phyloP scores from a whole-genome alignment of 2,797 vertebrate species.

The Heteromormyrus szaboi region DNA sequence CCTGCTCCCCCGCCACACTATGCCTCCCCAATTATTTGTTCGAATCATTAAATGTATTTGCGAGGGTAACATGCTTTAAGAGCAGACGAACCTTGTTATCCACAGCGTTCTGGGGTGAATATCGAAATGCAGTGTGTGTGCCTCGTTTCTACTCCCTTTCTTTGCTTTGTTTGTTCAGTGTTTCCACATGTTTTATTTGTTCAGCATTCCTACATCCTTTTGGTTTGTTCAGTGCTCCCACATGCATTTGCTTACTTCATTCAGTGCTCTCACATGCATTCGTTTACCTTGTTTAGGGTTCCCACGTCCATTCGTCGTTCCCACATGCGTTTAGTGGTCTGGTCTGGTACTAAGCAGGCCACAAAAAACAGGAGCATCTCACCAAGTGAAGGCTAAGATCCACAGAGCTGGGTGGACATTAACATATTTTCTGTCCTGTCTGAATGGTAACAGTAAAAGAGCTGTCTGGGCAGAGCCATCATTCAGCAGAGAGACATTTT shows the following conservation, averaged over 20 bases:
- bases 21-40: background rate
- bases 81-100: background rate
- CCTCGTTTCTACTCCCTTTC: background rate
- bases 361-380: background rate
- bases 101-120: background rate
- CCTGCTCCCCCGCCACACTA: background rate
- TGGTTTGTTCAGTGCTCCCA: background rate
- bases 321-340: background rate
- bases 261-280: background rate
- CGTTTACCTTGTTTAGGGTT: background rate
- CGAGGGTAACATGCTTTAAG: background rate
- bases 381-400: background rate
- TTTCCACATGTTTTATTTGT: background rate
- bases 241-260: background rate
- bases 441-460: conserved; percentile 28
- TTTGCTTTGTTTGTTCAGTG: background rate
- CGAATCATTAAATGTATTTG: background rate
- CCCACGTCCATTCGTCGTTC: background rate
- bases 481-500: conserved; percentile 42
- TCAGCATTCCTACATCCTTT: background rate
- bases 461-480: conserved; percentile 33
- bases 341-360: background rate
- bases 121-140: background rate
- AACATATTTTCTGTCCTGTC: background rate
- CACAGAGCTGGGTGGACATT: background rate